A percentile compares a stretch with the other conserved stretches of the same genome.
These are phyloP conservation scores for Dexiosoma caninum DNA, from an alignment of 2,888 invertebrate genomes.

Conservation along the genomic window DNA sequence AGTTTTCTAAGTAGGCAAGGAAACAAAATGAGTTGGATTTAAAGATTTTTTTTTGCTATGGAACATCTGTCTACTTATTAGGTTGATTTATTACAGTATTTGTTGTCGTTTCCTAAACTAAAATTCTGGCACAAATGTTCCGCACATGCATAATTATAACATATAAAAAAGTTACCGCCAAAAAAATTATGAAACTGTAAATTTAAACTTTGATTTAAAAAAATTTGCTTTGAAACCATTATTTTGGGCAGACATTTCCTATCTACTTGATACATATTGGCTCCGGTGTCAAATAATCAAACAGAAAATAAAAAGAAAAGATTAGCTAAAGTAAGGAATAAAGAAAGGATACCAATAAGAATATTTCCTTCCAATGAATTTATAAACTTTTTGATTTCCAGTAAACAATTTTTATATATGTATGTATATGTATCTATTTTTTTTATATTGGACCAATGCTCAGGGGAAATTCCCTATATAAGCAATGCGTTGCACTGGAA, in stretches of 20 bases:
- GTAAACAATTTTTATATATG: too few relatives aligned
- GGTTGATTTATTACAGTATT: conserved; percentile 54
- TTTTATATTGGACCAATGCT: too few relatives aligned
- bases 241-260: conserved; percentile 38
- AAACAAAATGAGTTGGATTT: background rate
- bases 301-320: background rate
- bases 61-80: conserved; percentile 57
- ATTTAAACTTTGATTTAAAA: background rate
- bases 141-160: conserved; percentile 11
- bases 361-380: background rate
- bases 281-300: conserved; percentile 44
- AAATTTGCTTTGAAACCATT: conserved; percentile 4
- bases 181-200: background rate
- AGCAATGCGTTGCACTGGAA: too few relatives aligned
- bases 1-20: conserved; percentile 41
- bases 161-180: conserved; percentile 3
- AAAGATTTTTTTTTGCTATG: background rate
- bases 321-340: background rate
- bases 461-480: too few relatives aligned
- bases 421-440: too few relatives aligned
- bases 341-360: background rate
- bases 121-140: background rate
- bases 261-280: conserved; percentile 45
- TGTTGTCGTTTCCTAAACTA: background rate
- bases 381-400: too few relatives aligned